phyloP scores from a whole-genome alignment of 2,797 vertebrate species.

The Danio kyathit region DNA sequence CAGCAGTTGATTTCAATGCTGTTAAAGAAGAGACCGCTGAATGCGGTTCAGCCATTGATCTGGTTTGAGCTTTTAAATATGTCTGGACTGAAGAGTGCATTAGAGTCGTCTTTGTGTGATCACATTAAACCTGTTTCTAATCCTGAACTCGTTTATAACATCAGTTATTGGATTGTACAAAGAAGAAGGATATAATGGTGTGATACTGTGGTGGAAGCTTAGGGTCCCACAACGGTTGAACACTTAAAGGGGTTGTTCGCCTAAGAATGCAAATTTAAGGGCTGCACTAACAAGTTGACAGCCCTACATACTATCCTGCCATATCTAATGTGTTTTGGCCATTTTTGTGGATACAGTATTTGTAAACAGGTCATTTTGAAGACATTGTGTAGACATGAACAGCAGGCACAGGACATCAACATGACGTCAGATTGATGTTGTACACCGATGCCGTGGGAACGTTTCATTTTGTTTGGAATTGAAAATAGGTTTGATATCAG shows the following conservation, averaged over 20 bases:
- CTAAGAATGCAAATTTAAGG: too few relatives aligned
- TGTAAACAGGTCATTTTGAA: too few relatives aligned
- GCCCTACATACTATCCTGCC: too few relatives aligned
- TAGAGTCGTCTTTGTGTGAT: slow-evolving; percentile 46
- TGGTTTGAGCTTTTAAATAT: slow-evolving; percentile 49
- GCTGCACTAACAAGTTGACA: too few relatives aligned
- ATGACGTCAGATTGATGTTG: too few relatives aligned
- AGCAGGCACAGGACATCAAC: too few relatives aligned
- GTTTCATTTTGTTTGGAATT: too few relatives aligned
- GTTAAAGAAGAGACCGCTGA: slow-evolving; percentile 7
- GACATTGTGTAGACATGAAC: too few relatives aligned
- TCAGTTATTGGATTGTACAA: slow-evolving; percentile 35
- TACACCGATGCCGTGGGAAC: too few relatives aligned
- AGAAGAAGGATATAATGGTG: neutral
- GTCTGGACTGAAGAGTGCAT: slow-evolving; percentile 29
- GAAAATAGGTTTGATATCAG: too few relatives aligned
- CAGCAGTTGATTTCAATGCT: neutral
- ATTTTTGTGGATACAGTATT: too few relatives aligned
- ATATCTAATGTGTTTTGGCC: too few relatives aligned
- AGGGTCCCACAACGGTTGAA: neutral
- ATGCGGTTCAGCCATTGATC: slow-evolving; percentile 42
- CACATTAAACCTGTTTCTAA: slow-evolving; percentile 51
- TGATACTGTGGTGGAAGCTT: neutral
- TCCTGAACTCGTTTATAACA: slow-evolving; percentile 23
- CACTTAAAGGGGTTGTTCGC: neutral